Evolutionary conservation across 2,797 vertebrate species (phyloP).

Genomic region (Luscinia luscinia): DNA sequence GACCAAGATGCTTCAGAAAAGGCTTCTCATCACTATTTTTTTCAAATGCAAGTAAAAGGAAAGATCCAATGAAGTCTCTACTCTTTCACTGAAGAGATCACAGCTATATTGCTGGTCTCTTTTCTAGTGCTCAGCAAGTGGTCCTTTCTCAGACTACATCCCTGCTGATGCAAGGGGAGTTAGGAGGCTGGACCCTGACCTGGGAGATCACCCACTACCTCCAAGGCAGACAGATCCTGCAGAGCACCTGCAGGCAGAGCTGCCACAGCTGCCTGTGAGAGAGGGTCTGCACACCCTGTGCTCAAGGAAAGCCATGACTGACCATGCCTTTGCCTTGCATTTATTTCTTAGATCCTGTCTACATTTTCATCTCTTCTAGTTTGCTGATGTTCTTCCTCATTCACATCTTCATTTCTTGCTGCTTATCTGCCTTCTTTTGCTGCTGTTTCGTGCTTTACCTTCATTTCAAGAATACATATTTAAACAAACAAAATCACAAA

Average conservation of each 20-base stretch:
- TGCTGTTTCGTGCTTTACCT: not conserved
- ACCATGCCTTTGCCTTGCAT: not conserved
- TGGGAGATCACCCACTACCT: not conserved
- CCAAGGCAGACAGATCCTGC: accelerated
- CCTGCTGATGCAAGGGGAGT: not conserved
- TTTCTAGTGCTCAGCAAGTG: not conserved
- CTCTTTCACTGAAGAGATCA: not conserved
- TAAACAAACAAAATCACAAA: not conserved
- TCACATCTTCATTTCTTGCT: not conserved
- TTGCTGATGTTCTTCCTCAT: not conserved
- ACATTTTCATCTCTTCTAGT: not conserved
- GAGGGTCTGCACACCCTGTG: not conserved
- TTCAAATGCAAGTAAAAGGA: not conserved
- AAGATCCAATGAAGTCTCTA: not conserved
- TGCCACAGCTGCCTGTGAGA: not conserved
- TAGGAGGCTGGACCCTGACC: not conserved
- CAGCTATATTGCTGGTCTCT: not conserved
- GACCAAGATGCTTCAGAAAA: not conserved
- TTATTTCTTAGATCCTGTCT: not conserved
- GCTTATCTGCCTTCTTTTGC: not conserved
- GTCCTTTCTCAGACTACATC: not conserved
- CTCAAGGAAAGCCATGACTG: not conserved
- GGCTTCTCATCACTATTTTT: not conserved
- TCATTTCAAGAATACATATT: not conserved
- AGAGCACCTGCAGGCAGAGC: not conserved